phyloP scores from a whole-genome alignment of 2,113 vertebrate genomes.

The Gavialis gangeticus region DNA sequence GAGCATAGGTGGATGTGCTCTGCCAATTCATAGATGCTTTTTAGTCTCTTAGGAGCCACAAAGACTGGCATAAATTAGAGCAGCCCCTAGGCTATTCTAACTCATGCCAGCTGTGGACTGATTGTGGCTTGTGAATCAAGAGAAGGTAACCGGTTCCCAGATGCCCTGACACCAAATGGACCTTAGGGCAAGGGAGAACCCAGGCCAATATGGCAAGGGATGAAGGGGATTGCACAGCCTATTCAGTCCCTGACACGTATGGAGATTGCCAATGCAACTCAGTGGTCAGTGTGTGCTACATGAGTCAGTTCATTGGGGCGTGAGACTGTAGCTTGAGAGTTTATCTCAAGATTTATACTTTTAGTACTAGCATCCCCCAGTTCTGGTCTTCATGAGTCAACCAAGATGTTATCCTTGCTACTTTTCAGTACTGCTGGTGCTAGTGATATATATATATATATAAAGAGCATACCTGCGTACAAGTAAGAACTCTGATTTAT shows the following conservation, averaged over 20 bases:
- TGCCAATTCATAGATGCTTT: neutral
- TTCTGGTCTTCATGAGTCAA: neutral
- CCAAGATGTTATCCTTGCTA: neutral
- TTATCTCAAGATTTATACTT: neutral
- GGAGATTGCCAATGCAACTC: neutral
- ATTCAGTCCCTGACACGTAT: neutral
- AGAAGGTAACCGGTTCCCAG: too few relatives aligned
- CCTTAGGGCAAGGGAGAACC: too few relatives aligned
- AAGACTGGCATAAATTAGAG: neutral
- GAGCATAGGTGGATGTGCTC: neutral
- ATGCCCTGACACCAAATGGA: too few relatives aligned
- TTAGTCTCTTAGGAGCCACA: neutral
- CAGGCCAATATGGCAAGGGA: neutral
- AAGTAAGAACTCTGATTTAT: neutral
- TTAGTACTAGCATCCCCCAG: neutral
- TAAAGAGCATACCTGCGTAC: neutral
- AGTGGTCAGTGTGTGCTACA: neutral
- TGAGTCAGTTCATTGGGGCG: neutral
- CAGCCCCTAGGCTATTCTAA: neutral
- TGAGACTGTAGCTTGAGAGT: neutral
- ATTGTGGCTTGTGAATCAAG: neutral
- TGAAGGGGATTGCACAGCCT: neutral
- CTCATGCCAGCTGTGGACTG: neutral
- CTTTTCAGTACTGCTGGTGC: neutral
- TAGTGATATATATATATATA: neutral